Conservation (phyloP, 2,888 invertebrate genomes). For the Stenchaetothrips biformis region DNA sequence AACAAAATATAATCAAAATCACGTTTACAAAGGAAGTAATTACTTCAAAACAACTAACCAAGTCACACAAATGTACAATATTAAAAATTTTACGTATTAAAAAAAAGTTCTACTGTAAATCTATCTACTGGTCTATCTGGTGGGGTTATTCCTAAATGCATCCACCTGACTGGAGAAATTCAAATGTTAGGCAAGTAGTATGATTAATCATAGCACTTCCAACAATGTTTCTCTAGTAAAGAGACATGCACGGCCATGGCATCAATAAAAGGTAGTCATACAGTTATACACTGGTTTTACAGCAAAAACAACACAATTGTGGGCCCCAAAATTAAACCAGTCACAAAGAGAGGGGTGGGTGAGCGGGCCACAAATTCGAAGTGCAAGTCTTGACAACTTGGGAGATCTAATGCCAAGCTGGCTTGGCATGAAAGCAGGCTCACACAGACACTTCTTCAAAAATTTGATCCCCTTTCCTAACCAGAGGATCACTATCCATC, state of each 20-base stretch:
- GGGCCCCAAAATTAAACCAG: not conserved
- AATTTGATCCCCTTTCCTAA: not conserved
- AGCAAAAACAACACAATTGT: not conserved
- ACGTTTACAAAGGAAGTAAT: not conserved
- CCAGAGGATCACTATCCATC: too few species aligned
- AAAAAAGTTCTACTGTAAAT: not conserved
- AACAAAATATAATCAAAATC: conserved; percentile 8
- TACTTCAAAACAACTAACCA: not conserved
- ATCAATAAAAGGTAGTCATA: not conserved
- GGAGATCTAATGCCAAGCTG: not conserved
- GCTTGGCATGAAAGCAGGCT: not conserved
- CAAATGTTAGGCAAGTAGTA: not conserved
- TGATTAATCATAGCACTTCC: conserved; percentile 7
- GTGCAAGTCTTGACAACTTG: not conserved
- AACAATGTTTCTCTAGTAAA: not conserved
- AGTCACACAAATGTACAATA: not conserved
- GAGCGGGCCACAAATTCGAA: not conserved
- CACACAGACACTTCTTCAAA: not conserved
- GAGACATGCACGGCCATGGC: not conserved
- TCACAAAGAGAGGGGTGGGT: not conserved
- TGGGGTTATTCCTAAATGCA: conserved; percentile 9
- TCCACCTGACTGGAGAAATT: not conserved
- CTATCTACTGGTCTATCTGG: not conserved
- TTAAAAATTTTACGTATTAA: not conserved
- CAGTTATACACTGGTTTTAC: not conserved